Evolutionary conservation across 2,888 invertebrate species (phyloP).

Genomic region (Hirtodrosophila cameraria): DNA sequence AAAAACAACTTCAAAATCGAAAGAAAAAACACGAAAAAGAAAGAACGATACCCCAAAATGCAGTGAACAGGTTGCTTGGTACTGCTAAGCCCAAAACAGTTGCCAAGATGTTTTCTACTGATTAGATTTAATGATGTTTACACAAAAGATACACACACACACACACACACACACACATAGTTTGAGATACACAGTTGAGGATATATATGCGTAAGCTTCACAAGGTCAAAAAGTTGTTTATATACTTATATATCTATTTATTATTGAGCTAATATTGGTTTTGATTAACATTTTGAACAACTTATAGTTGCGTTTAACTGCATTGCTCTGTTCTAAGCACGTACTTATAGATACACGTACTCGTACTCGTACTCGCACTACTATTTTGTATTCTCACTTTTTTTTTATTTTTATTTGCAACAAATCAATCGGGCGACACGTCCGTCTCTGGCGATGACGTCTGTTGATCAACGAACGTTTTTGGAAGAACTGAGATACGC

Average conservation of each 20-base stretch:
- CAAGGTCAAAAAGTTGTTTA: conserved; percentile 44
- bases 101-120: conserved; percentile 40
- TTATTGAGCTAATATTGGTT: conserved; percentile 29
- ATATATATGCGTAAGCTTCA: conserved; percentile 16
- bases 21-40: conserved; percentile 10
- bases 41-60: conserved; percentile 14
- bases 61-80: conserved; percentile 26
- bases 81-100: conserved; percentile 9
- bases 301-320: conserved; percentile 30
- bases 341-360: conserved; percentile 60
- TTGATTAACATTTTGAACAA: conserved; percentile 28
- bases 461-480: conserved; percentile 51
- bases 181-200: conserved; percentile 30
- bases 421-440: conserved; percentile 70
- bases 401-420: conserved; percentile 46
- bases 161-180: conserved; percentile 15
- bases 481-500: conserved; percentile 37
- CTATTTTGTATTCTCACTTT: conserved; percentile 30
- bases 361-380: conserved; percentile 25
- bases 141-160: conserved; percentile 39
- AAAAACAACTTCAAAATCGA: conserved; percentile 33
- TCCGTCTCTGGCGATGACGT: conserved; percentile 70
- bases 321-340: conserved; percentile 50
- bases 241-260: conserved; percentile 13
- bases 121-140: conserved; percentile 61